Conservation (phyloP, 2,113 vertebrate genomes). For the Garra rufa region DNA sequence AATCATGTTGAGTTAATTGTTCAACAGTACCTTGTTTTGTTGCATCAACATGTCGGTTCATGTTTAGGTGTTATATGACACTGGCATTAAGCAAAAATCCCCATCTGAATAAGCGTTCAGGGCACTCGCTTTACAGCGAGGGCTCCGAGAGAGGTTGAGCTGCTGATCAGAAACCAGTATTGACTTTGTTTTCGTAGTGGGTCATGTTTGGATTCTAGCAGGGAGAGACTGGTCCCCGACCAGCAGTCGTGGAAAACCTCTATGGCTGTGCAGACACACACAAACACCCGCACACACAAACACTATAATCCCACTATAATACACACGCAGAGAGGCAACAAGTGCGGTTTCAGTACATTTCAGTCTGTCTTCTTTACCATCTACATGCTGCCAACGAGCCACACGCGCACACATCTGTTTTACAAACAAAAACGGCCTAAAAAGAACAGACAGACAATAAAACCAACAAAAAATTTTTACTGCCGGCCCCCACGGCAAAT, state of each 20-base stretch:
- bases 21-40: constrained; percentile 79
- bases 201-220: constrained; percentile 10
- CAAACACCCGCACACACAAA: constrained; percentile 39
- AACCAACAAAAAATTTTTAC: background rate
- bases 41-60: constrained; percentile 74
- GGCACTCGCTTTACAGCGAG: constrained; percentile 37
- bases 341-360: constrained; percentile 38
- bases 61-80: constrained; percentile 76
- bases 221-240: constrained; percentile 34
- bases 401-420: constrained; percentile 12
- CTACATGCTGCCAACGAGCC: constrained; percentile 29
- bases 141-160: constrained; percentile 16
- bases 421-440: constrained; percentile 16
- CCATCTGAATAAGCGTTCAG: constrained; percentile 28
- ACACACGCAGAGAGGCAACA: constrained; percentile 51
- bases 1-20: constrained; percentile 78
- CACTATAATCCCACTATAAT: constrained; percentile 43
- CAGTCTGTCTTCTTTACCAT: constrained; percentile 35
- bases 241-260: constrained; percentile 23
- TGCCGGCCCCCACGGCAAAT: constrained; percentile 12
- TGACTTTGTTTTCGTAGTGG: constrained; percentile 22
- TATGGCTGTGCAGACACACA: constrained; percentile 31
- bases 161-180: constrained; percentile 51
- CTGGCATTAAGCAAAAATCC: constrained; percentile 51
- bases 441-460: constrained; percentile 9